Evolutionary conservation across 2,113 vertebrate species (phyloP).

Genomic region (Podilymbus podiceps): DNA sequence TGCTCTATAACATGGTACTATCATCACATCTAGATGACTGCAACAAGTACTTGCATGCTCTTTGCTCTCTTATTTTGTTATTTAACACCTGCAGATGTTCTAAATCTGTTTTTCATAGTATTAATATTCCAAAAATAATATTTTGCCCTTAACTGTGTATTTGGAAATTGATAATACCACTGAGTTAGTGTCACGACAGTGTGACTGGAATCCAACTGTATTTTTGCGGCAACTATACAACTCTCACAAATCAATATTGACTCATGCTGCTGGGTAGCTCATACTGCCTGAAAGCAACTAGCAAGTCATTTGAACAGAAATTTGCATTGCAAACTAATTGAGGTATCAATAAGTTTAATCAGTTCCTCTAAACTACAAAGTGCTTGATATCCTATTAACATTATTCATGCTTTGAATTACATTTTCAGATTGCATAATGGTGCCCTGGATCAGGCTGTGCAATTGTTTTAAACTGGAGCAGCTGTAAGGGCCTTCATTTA

Average conservation of each 20-base stretch:
- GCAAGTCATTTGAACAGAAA: not conserved
- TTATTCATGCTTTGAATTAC: not conserved
- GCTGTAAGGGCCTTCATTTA: not conserved
- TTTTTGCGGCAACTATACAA: not conserved
- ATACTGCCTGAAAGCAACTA: not conserved
- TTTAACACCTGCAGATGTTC: not conserved
- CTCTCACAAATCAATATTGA: not conserved
- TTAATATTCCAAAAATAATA: not conserved
- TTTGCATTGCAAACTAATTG: not conserved
- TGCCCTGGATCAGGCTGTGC: not conserved
- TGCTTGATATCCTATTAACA: not conserved
- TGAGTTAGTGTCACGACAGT: not conserved
- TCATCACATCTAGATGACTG: not conserved
- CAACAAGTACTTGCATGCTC: not conserved
- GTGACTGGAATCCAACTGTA: not conserved
- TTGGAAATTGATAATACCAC: not conserved
- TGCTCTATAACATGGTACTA: not conserved
- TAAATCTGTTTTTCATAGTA: not conserved
- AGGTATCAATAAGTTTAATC: not conserved
- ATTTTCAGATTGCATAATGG: not conserved
- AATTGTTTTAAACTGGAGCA: not conserved
- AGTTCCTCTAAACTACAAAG: not conserved
- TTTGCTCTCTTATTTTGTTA: not conserved
- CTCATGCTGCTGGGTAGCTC: not conserved
- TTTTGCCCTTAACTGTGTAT: not conserved